Evolutionary conservation across 2,888 invertebrate genomes (phyloP).

Genomic region (Seira ritae): DNA sequence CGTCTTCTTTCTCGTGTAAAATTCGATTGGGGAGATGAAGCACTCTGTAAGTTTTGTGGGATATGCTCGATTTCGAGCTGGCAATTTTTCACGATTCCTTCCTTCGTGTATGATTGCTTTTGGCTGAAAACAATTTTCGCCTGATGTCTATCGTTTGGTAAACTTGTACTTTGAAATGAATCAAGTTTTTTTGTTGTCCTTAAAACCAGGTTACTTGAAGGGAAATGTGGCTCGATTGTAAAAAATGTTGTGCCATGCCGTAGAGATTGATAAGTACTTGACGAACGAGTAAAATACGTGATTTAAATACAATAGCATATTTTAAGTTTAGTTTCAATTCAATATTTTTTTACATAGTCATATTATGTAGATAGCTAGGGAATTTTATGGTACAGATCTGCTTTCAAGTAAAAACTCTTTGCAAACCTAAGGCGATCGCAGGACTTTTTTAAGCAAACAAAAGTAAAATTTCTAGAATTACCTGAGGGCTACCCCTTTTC

Average conservation of each 20-base stretch:
- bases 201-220: not conserved
- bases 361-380: no score
- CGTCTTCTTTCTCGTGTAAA: not conserved
- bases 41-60: no score
- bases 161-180: not conserved
- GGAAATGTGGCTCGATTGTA: not conserved
- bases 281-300: not conserved
- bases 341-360: no score
- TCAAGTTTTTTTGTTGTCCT: not conserved
- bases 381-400: no score
- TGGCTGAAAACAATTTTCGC: not conserved
- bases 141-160: not conserved
- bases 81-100: not conserved
- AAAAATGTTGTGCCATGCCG: no score
- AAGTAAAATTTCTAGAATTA: not conserved
- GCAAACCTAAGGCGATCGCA: no score
- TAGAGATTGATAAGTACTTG: not conserved
- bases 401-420: no score
- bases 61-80: not conserved
- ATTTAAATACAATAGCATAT: not conserved
- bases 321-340: no score
- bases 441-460: not conserved
- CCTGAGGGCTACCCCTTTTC: not conserved
- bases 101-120: not conserved
- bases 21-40: no score